A percentile compares a stretch with the other conserved stretches of the same genome.
phyloP scores from a whole-genome alignment of 2,113 vertebrate species.

The Pseudopodoces humilis region DNA sequence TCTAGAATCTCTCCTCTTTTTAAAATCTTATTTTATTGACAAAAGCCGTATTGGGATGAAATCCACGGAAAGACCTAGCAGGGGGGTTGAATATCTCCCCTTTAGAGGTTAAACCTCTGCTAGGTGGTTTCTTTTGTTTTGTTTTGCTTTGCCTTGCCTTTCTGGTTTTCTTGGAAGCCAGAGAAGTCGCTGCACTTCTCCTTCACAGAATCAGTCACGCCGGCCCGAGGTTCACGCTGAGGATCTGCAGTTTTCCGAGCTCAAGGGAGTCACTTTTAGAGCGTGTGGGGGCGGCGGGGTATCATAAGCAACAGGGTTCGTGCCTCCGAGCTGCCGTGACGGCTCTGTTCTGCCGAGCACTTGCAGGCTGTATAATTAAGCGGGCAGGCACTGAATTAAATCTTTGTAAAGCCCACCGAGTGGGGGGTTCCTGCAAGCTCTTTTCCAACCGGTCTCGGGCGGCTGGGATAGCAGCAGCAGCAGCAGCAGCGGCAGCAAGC shows the following conservation, averaged over 20 bases:
- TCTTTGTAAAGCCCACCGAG: conserved; percentile 37
- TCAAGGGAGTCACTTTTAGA: background rate
- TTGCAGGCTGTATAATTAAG: conserved; percentile 67
- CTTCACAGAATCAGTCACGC: background rate
- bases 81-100: background rate
- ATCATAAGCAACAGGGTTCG: background rate
- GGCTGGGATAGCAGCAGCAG: background rate
- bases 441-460: conserved; percentile 33
- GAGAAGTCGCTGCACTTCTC: conserved; percentile 16
- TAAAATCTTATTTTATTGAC: background rate
- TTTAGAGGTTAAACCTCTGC: background rate
- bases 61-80: background rate
- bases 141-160: background rate
- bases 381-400: conserved; percentile 25
- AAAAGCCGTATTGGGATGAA: background rate
- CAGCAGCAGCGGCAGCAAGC: background rate
- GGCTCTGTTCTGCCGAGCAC: background rate
- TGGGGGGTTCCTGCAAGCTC: background rate
- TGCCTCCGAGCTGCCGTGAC: background rate
- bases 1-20: background rate
- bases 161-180: background rate
- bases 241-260: background rate
- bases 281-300: background rate
- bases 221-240: background rate
- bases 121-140: conserved; percentile 11